phyloP scores from a whole-genome alignment of 2,888 invertebrate species.

The Phortica okadai region DNA sequence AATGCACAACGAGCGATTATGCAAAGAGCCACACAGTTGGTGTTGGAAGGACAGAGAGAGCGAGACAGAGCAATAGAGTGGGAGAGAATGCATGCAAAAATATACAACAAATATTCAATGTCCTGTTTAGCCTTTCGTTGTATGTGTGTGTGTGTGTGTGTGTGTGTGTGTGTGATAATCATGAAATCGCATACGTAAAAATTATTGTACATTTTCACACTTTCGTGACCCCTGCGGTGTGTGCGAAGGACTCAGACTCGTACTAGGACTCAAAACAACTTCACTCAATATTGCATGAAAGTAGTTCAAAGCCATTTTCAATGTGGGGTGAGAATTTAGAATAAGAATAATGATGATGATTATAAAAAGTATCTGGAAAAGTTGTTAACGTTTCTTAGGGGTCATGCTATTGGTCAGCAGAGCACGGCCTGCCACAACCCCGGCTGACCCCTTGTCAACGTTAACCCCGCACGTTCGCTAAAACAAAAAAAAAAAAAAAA shows the following conservation, averaged over 20 bases:
- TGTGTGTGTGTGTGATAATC: neutral
- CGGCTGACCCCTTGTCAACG: slow-evolving; percentile 66
- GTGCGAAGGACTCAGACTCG: slow-evolving; percentile 24
- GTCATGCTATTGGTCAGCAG: slow-evolving; percentile 28
- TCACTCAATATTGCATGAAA: neutral
- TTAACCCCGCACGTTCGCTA: slow-evolving; percentile 38
- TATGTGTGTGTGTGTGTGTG: neutral
- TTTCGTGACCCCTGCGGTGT: slow-evolving; percentile 67
- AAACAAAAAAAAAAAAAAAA: slow-evolving; percentile 7
- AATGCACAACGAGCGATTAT: neutral
- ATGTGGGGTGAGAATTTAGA: slow-evolving; percentile 3
- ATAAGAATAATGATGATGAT: slow-evolving; percentile 15
- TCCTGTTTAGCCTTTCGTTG: slow-evolving; percentile 4
- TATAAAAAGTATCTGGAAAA: slow-evolving; percentile 19
- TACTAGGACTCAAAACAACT: neutral
- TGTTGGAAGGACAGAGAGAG: too few species aligned
- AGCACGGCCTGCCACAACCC: neutral
- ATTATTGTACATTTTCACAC: slow-evolving; percentile 60
- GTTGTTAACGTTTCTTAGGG: slow-evolving; percentile 24
- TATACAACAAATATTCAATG: neutral
- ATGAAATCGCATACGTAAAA: slow-evolving; percentile 24
- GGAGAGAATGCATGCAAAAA: neutral
- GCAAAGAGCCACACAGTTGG: neutral
- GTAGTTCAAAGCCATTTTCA: slow-evolving; percentile 23
- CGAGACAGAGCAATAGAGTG: neutral